These are phyloP conservation scores for Amiota minor DNA, from an alignment of 2,888 invertebrate genomes.

Conservation along the genomic window DNA sequence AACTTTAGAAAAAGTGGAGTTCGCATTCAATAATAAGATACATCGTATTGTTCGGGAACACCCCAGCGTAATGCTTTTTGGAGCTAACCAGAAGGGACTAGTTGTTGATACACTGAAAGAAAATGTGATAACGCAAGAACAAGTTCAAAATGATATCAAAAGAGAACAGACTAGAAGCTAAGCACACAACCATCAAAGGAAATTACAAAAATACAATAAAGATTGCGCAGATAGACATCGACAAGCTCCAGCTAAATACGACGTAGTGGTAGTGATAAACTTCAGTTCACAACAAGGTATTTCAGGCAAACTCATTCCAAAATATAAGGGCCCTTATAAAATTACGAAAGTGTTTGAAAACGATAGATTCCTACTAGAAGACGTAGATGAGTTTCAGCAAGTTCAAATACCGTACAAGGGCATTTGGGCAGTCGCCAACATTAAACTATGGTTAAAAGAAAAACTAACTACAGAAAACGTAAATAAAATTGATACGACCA, in stretches of 20 bases:
- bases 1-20: slow-evolving; percentile 17
- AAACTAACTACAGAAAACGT: neutral
- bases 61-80: neutral
- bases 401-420: too few relatives aligned
- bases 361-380: too few relatives aligned
- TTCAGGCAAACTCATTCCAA: too few relatives aligned
- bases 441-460: too few relatives aligned
- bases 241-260: neutral
- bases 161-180: neutral
- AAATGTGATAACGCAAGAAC: neutral
- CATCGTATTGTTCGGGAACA: neutral
- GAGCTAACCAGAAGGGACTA: neutral
- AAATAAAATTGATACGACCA: neutral
- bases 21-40: neutral
- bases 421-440: too few relatives aligned
- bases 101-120: neutral
- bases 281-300: neutral
- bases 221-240: neutral
- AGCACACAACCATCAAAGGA: neutral
- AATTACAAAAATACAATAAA: neutral
- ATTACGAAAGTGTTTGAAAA: too few relatives aligned
- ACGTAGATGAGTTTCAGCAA: too few relatives aligned
- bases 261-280: neutral
- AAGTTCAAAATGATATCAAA: neutral
- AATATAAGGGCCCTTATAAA: too few relatives aligned